phyloP scores from a whole-genome alignment of 2,888 invertebrate species.

The Coelopa pilipes region DNA sequence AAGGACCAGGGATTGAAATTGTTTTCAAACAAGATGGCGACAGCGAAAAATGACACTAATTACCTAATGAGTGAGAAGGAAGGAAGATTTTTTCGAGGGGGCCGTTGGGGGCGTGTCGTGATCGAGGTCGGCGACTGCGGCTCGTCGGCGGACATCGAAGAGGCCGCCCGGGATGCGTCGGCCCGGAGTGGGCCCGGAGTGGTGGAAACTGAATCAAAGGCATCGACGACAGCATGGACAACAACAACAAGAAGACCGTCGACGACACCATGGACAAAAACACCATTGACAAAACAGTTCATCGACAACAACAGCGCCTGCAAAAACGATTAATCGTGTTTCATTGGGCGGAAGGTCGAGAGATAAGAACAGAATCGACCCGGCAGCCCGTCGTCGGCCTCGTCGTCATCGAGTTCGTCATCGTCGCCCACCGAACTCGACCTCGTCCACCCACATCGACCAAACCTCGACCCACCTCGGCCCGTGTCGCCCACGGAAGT shows the following conservation, averaged over 20 bases:
- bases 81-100: no score
- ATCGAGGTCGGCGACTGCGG: neutral
- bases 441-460: no score
- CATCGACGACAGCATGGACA: neutral
- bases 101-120: no score
- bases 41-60: conserved; percentile 34
- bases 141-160: conserved; percentile 8
- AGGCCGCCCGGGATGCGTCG: conserved; percentile 15
- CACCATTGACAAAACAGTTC: no score
- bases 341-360: conserved; percentile 52
- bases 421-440: no score
- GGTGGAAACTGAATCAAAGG: neutral
- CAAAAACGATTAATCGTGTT: conserved; percentile 40
- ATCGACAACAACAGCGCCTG: neutral
- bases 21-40: conserved; percentile 38
- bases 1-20: conserved; percentile 18
- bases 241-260: no score
- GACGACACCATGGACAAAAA: no score
- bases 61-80: conserved; percentile 20
- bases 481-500: no score
- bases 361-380: conserved; percentile 49
- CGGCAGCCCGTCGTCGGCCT: neutral
- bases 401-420: no score
- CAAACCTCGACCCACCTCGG: no score
- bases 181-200: no score